Evolutionary conservation across 2,113 vertebrate genomes (phyloP).

Genomic region (Strigops habroptila): DNA sequence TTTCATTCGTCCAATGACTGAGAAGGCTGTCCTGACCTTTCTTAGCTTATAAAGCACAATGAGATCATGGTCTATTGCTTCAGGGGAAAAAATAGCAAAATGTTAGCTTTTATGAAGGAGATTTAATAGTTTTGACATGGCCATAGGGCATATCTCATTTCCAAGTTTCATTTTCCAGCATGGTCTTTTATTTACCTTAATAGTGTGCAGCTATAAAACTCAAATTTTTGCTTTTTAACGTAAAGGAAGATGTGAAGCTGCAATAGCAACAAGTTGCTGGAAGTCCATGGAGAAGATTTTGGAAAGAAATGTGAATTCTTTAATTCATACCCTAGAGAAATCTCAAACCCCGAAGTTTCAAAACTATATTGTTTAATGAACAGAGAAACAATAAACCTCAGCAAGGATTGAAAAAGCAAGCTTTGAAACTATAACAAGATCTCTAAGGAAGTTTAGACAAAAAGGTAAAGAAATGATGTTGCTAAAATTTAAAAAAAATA

Average conservation of each 20-base stretch:
- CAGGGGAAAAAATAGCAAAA: not conserved
- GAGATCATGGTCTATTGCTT: not conserved
- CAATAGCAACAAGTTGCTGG: not conserved
- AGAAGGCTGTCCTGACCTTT: not conserved
- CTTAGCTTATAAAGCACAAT: not conserved
- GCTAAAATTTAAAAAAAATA: not conserved
- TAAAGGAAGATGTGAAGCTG: not conserved
- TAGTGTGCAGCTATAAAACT: not conserved
- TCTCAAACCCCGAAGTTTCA: not conserved
- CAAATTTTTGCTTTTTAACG: not conserved
- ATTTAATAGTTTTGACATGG: not conserved
- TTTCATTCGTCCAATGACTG: not conserved
- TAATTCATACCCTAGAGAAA: not conserved
- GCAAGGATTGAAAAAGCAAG: not conserved
- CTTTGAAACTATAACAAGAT: conserved; percentile 38
- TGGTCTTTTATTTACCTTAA: not conserved
- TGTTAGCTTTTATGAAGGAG: conserved; percentile 4
- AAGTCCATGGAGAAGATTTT: not conserved
- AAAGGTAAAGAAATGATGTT: not conserved
- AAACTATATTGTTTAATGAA: not conserved
- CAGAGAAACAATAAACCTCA: not conserved
- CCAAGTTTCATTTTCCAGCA: not conserved
- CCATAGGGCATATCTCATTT: not conserved
- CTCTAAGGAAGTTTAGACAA: conserved; percentile 45
- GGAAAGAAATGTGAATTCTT: not conserved